Percentiles rank a stretch among this genome's conserved stretches.
Evolutionary conservation across 2,888 invertebrate genomes (phyloP).

Genomic region (Tricholauxania praeusta): DNA sequence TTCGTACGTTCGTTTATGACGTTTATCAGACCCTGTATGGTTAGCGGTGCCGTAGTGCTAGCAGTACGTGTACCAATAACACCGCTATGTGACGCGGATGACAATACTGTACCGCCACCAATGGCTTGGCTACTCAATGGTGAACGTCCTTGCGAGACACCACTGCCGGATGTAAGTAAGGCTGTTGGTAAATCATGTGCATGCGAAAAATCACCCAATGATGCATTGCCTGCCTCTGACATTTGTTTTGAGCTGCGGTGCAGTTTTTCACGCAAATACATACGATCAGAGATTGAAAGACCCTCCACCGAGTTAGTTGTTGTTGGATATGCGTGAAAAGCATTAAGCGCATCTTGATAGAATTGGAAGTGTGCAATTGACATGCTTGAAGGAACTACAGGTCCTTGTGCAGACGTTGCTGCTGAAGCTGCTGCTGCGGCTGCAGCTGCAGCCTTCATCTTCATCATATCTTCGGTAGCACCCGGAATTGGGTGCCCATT

Average conservation of each 20-base stretch:
- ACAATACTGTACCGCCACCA: constrained; percentile 28
- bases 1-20: constrained; percentile 53
- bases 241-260: constrained; percentile 58
- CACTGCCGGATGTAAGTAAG: constrained; percentile 13
- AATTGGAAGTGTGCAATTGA: constrained; percentile 60
- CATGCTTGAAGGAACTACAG: constrained; percentile 57
- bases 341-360: constrained; percentile 62
- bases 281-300: constrained; percentile 58
- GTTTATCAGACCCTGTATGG: constrained; percentile 61
- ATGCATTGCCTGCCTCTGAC: constrained; percentile 55
- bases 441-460: constrained; percentile 42
- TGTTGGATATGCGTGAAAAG: constrained; percentile 51
- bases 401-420: background rate
- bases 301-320: constrained; percentile 54
- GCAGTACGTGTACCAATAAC: constrained; percentile 39
- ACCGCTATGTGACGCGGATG: constrained; percentile 29
- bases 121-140: constrained; percentile 37
- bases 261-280: constrained; percentile 57
- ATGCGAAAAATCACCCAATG: constrained; percentile 44
- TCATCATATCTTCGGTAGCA: constrained; percentile 45
- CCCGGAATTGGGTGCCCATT: constrained; percentile 56
- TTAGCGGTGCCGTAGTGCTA: constrained; percentile 53
- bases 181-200: constrained; percentile 16
- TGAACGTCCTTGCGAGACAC: constrained; percentile 16
- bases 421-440: no score